These are phyloP conservation scores for Pteria penguin DNA, from an alignment of 2,888 invertebrate genomes.

Conservation along the genomic window DNA sequence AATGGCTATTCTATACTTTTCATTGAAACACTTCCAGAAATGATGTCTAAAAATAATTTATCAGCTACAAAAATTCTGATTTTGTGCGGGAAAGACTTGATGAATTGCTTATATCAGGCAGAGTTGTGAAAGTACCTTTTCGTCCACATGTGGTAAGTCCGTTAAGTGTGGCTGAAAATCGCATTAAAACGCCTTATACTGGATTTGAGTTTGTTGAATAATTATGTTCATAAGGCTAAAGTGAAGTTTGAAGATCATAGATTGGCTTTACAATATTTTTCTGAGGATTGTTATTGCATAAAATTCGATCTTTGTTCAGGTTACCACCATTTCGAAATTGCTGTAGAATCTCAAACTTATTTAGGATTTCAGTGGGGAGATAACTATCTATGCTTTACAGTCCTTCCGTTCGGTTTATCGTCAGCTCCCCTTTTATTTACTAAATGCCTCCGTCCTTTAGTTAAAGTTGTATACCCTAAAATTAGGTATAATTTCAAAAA, in stretches of 20 bases:
- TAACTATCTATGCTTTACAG: neutral
- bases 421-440: conserved; percentile 2
- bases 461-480: too few relatives aligned
- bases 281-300: conserved; percentile 14
- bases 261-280: neutral
- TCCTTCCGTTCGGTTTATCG: conserved; percentile 1
- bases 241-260: conserved; percentile 9
- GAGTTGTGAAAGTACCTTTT: conserved; percentile 19
- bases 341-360: neutral
- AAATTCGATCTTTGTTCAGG: conserved; percentile 31
- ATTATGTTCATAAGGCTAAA: neutral
- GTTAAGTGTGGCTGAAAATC: neutral
- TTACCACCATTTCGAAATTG: neutral
- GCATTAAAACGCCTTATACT: neutral
- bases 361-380: conserved; percentile 3
- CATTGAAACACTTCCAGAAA: neutral
- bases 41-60: too few relatives aligned
- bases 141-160: conserved; percentile 7
- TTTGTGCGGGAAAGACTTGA: too few relatives aligned
- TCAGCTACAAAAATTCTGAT: too few relatives aligned
- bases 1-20: conserved; percentile 20
- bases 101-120: conserved; percentile 2
- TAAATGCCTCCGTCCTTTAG: conserved; percentile 1
- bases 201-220: neutral
- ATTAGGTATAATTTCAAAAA: too few relatives aligned